Base-by-base conservation (phyloP, 2,888 invertebrate genomes). In the Thyatira batis region DNA sequence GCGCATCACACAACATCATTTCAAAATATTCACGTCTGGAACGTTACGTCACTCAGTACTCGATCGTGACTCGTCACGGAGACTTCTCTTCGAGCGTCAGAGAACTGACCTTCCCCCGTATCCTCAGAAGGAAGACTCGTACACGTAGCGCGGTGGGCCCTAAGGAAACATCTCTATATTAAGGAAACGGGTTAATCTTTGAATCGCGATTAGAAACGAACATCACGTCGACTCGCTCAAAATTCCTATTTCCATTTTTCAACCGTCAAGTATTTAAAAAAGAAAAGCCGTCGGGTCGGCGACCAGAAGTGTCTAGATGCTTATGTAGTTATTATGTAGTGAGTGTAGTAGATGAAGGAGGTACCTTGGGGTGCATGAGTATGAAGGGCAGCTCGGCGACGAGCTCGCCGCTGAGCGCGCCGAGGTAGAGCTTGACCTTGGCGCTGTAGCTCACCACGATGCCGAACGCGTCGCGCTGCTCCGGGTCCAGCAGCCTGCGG, bases 401-500 rank as follows among this genome's bases (percentile, higher is more conserved):
- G 48, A 99, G 90, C 89, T 98, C 98, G 4, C 98, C 98, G 57
- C 97, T 97, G 64, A 98, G 93, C 49, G 98, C 97, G 20, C 97
- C 98, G 65, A 99, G 93, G 85, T 97, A 98, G 50, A 99, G 93
- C 89, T 98, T 98, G 51, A 98, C 97, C 91, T 98, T 98, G 39
- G 97, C 97, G 54, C 97, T 97, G 93, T 99, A 99, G 43, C 98
- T 98, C 10, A 99, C 98, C 66, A 98, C 96, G 73, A 98, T 98
- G 57, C 98, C 98, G 80, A 98, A 97, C 50, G 97, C 96, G 85
- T 98, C 98, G 60, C 97, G 95, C 73, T 97, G 95, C 73, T 97
- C 97, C 10, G 97, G 95, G 61, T 92, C 92, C 78, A 92, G 69
- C 63, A 92, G 55, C 52, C 92, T 92, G 68, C n/a, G n/a, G n/a